Evolutionary conservation across 2,797 vertebrate species (phyloP).

Genomic region (Ataeniobius toweri): DNA sequence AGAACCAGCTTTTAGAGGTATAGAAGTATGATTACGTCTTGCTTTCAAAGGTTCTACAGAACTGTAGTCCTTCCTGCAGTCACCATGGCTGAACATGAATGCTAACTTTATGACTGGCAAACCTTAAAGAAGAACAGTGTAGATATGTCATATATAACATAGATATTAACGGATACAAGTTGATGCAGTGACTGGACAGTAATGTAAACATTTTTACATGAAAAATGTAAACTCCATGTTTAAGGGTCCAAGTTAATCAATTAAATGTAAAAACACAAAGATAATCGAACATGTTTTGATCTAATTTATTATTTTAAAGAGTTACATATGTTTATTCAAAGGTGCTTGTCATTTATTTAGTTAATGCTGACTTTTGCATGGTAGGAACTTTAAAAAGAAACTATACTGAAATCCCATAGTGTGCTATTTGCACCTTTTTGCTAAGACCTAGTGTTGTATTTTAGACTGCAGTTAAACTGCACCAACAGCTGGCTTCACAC

Average conservation of each 20-base stretch:
- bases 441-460: conserved; percentile 1
- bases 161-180: background rate
- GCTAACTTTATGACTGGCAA: background rate
- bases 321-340: conserved; percentile 1
- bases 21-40: conserved; percentile 9
- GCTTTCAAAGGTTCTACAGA: background rate
- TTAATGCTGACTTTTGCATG: conserved; percentile 20
- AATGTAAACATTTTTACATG: background rate
- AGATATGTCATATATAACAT: background rate
- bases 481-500: background rate
- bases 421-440: conserved; percentile 23
- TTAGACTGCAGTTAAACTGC: background rate
- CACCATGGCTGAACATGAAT: conserved; percentile 3
- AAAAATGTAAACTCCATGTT: background rate
- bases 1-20: background rate
- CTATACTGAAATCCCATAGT: background rate
- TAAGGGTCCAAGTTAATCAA: background rate
- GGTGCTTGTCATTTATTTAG: conserved; percentile 9
- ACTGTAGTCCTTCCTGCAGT: background rate
- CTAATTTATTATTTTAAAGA: background rate
- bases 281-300: background rate
- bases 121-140: background rate
- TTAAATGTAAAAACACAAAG: background rate
- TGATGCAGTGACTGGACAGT: conserved; percentile 1
- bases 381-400: conserved; percentile 15